Evolutionary conservation across 2,888 invertebrate species (phyloP), one percentile per base, ranked within the genome.

Genomic region (Osmoderma eremita): DNA sequence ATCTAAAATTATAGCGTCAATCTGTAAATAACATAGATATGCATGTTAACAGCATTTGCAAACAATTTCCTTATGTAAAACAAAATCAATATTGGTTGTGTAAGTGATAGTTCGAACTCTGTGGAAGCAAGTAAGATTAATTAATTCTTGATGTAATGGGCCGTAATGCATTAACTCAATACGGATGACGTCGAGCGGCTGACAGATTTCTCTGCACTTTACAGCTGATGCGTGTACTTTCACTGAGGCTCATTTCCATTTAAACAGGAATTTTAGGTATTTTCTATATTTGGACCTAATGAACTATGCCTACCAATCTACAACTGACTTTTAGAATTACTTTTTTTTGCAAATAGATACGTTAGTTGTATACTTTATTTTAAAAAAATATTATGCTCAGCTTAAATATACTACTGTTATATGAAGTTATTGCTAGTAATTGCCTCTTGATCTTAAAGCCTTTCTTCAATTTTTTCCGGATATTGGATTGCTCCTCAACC

Each of bases 121-220:
- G 12, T 30, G 13, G 13, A 41, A 41, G 42, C 36, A 30, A 22
- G n/a, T 13, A 48, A 73, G 81, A 84, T 83, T 85, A 85, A 84
- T 84, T 83, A 82, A 84, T 84, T 83, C 82, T 82, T 83, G 83
- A 83, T 78, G 83, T 85, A 86, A 85, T 86, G 85, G 85, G 67
- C 73, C 75, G 77, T 75, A 75, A 75, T 74, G 71, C 73, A 75
- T 75, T 75, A 74, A 75, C 71, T 74, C 71, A 73, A 75, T 75
- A 73, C 69, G 70, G 71, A 72, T 70, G 73, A 73, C 71, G 72
- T 69, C 71, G 69, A 66, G 70, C 70, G 69, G 62, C 70, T 30
- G 3, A 30, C 30, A 68, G 72, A 70, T 72, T 69, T 71, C 69
- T 70, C 62, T 73, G 73, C 73, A 73, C 72, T 73, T 72, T 73